Evolutionary conservation across 2,888 invertebrate genomes (phyloP), one percentile per base, ranked within the genome.

Genomic region (Trachelus tabidus): DNA sequence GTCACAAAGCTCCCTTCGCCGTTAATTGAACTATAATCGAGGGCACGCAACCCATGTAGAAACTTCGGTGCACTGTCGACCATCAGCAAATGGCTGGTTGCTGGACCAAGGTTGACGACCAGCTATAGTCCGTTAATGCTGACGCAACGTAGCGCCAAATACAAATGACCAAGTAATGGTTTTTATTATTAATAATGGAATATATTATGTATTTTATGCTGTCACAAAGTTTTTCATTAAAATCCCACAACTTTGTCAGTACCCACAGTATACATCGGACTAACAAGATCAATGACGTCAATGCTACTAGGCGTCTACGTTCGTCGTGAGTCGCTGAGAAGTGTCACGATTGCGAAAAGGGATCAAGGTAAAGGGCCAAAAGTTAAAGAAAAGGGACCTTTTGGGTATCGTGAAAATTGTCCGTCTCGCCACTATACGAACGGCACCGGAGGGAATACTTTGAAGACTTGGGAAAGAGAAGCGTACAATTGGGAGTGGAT

Each of bases 1-100:
- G 82, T 87, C 87, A 86, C 87, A 80, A 85, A 85, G 85, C 81
- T 83, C 82, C 71, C 33, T 71, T 83, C 81, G 82, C 80, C 82
- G 78, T 86, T 84, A 83, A 80, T 80, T 71, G 15, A 56, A 56
- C 56, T 56, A 56, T 56, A 56, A 56, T 56, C 23, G 23, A 56
- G 23, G 3, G 23, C 15, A 56, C 9, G 56, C 56, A 56, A 9
- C 9, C 1, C 37, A 37, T 4, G 37, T 15, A 37, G 37, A 37
- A 37, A 37, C 37, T 37, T 37, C 12, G 37, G 12, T 15, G 37
- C 37, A 37, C 37, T 12, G 37, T 37, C 37, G 37, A 37, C 37
- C 37, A 4, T 37, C 37, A 15, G 37, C 37, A 37, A 37, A 37
- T 12, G 37, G 1, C 15, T 15, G 12, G 15, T 12, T 37, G 15